Percentiles rank a stretch among this genome's conserved stretches.
Conservation (phyloP, 2,113 vertebrate species). For the Psophia crepitans region DNA sequence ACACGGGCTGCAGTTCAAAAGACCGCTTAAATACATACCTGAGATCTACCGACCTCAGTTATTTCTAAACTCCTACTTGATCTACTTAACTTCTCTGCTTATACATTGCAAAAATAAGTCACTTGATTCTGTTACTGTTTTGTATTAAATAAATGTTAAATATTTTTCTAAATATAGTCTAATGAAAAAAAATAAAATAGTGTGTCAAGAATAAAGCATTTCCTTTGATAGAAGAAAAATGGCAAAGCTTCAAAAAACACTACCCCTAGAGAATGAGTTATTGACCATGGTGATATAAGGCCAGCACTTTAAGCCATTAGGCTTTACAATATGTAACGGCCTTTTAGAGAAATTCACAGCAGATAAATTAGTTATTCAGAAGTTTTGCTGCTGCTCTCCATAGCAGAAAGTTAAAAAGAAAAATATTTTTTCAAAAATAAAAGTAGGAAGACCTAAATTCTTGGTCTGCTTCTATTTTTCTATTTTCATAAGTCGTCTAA, state of each 20-base stretch:
- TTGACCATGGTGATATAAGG: neutral
- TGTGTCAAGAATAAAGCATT: neutral
- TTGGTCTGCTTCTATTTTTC: neutral
- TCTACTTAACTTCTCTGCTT: constrained; percentile 4
- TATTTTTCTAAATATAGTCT: neutral
- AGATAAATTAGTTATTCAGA: constrained; percentile 19
- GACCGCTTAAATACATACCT: constrained; percentile 19
- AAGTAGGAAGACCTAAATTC: neutral
- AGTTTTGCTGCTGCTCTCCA: neutral
- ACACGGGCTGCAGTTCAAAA: constrained; percentile 30
- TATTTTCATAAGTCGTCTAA: neutral
- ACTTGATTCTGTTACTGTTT: neutral
- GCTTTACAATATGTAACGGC: constrained; percentile 1
- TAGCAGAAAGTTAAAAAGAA: neutral
- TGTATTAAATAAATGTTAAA: neutral
- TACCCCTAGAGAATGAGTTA: neutral
- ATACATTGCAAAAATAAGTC: constrained; percentile 27
- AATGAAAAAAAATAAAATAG: neutral
- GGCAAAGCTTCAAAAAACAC: constrained; percentile 35
- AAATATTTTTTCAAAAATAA: neutral
- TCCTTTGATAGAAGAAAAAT: constrained; percentile 1
- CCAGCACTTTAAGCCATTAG: constrained; percentile 17
- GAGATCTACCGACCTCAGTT: constrained; percentile 30
- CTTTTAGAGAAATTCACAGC: constrained; percentile 12
- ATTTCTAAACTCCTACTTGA: constrained; percentile 14